Base-by-base conservation (phyloP, 2,888 invertebrate species). In the Nemotelus pantherinus region DNA sequence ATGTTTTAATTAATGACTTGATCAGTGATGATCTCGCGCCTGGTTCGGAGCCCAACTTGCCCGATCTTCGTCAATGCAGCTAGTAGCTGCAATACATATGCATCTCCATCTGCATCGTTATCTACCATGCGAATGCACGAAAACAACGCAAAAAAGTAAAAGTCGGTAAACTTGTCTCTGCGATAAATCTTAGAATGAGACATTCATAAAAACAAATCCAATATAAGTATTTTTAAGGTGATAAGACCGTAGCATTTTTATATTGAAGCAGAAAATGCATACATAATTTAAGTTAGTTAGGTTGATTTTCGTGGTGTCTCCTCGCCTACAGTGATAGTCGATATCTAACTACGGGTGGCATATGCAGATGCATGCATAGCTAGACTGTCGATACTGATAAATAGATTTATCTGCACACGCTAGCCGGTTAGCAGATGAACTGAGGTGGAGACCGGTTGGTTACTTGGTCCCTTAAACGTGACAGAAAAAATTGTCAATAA, bases 1-100 rank as follows among this genome's bases (percentile, higher is more conserved):
- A 58, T 60, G 72, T 60, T 72, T 72, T 72, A 72, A 72, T 72
- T 72, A 72, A 72, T 72, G 72, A 72, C 72, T 72, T 58, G 72
- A 72, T 72, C 72, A 68, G 68, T 44, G 68, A 68, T 7, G 53
- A 68, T 68, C 68, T 68, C 41, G 68, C 50, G 68, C 53, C 68
- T 41, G 44, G 50, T 47, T 65, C 47, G n/a, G 47, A 65, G 0
- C 47, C 25, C 7, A 41, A 10, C 47, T 7, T 1, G 9, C n/a
- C 58, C 1, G 25, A 25, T 5, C 4, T 25, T 25, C 25, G 25
- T 25, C 25, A 9, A 58, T n/a, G 58, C 58, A 58, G n/a, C 58
- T n/a, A 4, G 25, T 58, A 25, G 58, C 58, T 9, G 6, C 50
- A 50, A 9, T 50, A 9, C 50, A 50, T 50, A 5, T 50, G 50